A percentile compares a stretch with the other conserved stretches of the same genome.
Conservation (phyloP, 2,113 vertebrate species). For the Hippocampus zosterae region DNA sequence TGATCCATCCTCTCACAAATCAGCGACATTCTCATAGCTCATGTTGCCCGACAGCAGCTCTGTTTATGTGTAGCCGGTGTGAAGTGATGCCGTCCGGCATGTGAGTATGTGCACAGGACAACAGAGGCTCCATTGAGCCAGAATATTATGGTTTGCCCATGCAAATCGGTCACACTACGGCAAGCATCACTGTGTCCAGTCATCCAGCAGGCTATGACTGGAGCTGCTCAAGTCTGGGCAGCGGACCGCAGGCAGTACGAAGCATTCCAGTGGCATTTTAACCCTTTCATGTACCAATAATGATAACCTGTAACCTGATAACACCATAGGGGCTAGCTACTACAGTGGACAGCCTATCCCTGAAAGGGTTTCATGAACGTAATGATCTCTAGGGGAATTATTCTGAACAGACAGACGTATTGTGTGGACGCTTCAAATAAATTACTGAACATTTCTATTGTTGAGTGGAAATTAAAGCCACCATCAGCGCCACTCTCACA, state of each 20-base stretch:
- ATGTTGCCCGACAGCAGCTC: constrained; percentile 55
- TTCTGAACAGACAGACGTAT: constrained; percentile 19
- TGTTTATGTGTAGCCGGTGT: constrained; percentile 33
- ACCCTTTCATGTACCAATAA: background rate
- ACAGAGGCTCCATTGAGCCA: constrained; percentile 74
- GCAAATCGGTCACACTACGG: constrained; percentile 66
- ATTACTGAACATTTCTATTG: background rate
- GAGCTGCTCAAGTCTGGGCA: constrained; percentile 52
- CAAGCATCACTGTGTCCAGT: constrained; percentile 64
- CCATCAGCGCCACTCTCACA: background rate
- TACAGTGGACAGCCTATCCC: too few species aligned
- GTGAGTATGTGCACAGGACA: constrained; percentile 29
- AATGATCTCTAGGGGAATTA: constrained; percentile 38
- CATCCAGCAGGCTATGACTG: constrained; percentile 57
- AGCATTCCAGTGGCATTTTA: constrained; percentile 49
- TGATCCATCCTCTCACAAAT: constrained; percentile 64
- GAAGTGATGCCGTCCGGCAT: constrained; percentile 46
- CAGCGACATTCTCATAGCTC: constrained; percentile 63
- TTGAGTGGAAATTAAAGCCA: background rate
- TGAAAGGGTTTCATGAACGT: constrained; percentile 8
- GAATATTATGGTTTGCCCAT: constrained; percentile 48
- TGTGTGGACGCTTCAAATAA: background rate
- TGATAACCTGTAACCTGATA: too few species aligned
- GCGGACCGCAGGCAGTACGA: constrained; percentile 58
- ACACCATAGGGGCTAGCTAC: too few species aligned